Evolutionary conservation across 2,113 vertebrate species (phyloP).

Genomic region (Grallaria varia): DNA sequence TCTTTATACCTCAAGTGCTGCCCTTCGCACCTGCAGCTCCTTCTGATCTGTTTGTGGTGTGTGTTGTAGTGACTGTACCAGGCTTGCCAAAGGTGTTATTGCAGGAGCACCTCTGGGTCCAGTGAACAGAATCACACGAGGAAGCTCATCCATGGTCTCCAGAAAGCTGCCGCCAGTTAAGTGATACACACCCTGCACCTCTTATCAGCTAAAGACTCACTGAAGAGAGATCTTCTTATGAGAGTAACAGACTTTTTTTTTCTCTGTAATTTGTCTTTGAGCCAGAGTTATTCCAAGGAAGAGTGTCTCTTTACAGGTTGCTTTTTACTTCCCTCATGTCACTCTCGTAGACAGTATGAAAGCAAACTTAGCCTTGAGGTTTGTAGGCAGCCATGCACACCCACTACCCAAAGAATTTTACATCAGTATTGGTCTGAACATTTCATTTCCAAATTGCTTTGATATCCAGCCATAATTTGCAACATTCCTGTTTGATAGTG

Average conservation of each 20-base stretch:
- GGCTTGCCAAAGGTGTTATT: background rate
- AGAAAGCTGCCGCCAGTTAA: background rate
- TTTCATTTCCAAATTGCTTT: background rate
- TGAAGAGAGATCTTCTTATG: background rate
- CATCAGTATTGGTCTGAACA: background rate
- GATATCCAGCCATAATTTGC: constrained; percentile 29
- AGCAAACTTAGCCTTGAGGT: background rate
- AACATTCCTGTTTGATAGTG: background rate
- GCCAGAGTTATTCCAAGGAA: background rate
- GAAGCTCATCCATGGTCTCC: background rate
- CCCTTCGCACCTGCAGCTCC: background rate
- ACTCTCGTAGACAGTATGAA: background rate
- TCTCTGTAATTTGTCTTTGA: background rate
- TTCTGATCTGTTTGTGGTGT: background rate
- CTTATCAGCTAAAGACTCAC: background rate
- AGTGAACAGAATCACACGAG: background rate
- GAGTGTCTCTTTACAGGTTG: background rate
- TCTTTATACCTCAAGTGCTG: background rate
- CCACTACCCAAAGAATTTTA: background rate
- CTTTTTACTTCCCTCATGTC: background rate
- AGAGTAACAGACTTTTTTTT: background rate
- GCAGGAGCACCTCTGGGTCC: background rate
- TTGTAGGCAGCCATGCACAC: background rate
- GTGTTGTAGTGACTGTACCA: background rate
- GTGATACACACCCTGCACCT: background rate